phyloP scores from a whole-genome alignment of 1,140 invertebrate species.

The Hyphantria cunea region DNA sequence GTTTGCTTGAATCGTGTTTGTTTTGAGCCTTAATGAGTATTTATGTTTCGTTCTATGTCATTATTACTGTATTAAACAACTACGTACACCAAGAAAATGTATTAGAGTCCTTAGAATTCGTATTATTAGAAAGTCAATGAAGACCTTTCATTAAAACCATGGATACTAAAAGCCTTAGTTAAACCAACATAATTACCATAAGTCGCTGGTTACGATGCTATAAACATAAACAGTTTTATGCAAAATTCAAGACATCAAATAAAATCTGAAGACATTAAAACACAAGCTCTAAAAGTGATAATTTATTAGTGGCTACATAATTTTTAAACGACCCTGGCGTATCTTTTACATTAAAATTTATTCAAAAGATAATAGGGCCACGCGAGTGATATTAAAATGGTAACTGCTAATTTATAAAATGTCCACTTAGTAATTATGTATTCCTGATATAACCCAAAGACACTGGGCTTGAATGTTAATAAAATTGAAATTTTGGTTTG shows the following conservation, averaged over 20 bases:
- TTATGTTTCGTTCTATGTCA: slow-evolving; percentile 6
- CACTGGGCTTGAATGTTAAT: slow-evolving; percentile 42
- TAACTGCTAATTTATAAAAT: slow-evolving; percentile 35
- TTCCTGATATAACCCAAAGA: slow-evolving; percentile 38
- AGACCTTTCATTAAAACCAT: too few species aligned
- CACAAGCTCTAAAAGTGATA: slow-evolving; percentile 19
- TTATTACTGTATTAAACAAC: neutral
- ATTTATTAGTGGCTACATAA: slow-evolving; percentile 38
- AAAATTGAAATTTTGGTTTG: slow-evolving; percentile 44
- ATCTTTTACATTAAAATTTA: slow-evolving; percentile 22
- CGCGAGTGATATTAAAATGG: slow-evolving; percentile 26
- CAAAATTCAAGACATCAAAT: slow-evolving; percentile 4
- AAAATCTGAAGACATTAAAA: slow-evolving; percentile 10
- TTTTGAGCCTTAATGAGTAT: slow-evolving; percentile 22
- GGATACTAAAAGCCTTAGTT: neutral
- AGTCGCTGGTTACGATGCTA: neutral
- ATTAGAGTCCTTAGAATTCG: too few species aligned
- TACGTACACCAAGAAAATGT: too few species aligned
- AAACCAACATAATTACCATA: neutral
- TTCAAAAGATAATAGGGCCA: slow-evolving; percentile 31
- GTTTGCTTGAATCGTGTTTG: slow-evolving; percentile 20
- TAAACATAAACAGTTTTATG: neutral
- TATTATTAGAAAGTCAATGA: too few species aligned
- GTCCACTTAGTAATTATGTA: slow-evolving; percentile 42
- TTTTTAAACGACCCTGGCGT: slow-evolving; percentile 29